A percentile compares a stretch with the other conserved stretches of the same genome.
These are phyloP conservation scores for Bilobella aurantiaca DNA, from an alignment of 1,140 invertebrate genomes.

Conservation along the genomic window DNA sequence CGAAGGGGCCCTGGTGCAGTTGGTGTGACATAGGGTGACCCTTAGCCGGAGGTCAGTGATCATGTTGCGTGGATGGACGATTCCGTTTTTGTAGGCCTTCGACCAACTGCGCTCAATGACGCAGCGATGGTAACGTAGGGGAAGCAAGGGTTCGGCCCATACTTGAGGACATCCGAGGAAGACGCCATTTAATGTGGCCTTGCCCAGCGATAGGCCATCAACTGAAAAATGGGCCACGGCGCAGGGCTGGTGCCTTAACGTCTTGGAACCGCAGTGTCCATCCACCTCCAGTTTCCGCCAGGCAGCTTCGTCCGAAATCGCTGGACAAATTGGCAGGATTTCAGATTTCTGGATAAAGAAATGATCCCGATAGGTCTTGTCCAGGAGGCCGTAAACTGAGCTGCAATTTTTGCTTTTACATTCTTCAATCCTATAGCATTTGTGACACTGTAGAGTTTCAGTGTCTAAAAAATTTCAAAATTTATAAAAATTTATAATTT, in stretches of 20 bases:
- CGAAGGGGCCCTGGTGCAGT: neutral
- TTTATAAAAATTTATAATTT: neutral
- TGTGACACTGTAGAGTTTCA: neutral
- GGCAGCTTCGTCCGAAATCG: neutral
- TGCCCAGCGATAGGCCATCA: neutral
- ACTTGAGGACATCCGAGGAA: neutral
- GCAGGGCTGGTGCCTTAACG: neutral
- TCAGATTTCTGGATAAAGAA: neutral
- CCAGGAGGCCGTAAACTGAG: neutral
- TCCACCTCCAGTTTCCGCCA: neutral
- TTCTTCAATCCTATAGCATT: neutral
- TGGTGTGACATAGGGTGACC: neutral
- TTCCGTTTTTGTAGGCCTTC: neutral
- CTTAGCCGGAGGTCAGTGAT: neutral
- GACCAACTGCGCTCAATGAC: neutral
- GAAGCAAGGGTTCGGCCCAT: neutral
- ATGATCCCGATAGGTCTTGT: neutral
- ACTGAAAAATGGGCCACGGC: neutral
- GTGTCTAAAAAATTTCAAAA: neutral
- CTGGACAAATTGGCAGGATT: neutral
- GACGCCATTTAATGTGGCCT: neutral
- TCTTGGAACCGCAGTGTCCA: neutral
- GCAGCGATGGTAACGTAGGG: neutral
- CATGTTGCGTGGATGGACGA: neutral
- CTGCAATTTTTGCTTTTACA: neutral